Conservation (phyloP, 1,140 invertebrate genomes). For the Bicyclus anynana region DNA sequence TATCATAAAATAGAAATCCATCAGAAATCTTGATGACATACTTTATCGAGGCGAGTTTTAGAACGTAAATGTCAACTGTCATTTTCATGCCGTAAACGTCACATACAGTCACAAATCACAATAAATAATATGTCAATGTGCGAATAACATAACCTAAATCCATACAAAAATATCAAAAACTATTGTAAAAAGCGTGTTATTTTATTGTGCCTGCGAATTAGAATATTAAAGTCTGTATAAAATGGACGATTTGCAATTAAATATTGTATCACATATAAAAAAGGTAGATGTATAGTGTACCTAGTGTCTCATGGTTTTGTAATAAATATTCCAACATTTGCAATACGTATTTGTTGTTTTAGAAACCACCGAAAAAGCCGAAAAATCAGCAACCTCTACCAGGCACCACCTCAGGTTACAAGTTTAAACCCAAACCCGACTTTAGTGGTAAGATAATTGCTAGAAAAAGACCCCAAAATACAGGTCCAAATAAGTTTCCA, state of each 20-base stretch:
- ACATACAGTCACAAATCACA: too few species aligned
- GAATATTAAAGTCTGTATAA: conserved; percentile 28
- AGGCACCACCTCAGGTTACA: conserved; percentile 52
- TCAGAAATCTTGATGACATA: too few species aligned
- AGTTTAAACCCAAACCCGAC: conserved; percentile 63
- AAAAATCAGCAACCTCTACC: conserved; percentile 15
- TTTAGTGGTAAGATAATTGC: conserved; percentile 71
- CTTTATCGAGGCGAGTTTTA: background rate
- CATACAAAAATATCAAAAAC: too few species aligned
- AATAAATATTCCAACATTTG: background rate
- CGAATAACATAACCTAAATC: conserved; percentile 9
- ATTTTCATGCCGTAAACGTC: conserved; percentile 23
- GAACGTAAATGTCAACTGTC: background rate
- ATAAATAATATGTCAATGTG: conserved; percentile 30
- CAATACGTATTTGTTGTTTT: conserved; percentile 5
- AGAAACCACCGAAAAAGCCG: conserved; percentile 15
- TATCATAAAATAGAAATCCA: too few species aligned
- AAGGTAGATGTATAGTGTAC: conserved; percentile 42
- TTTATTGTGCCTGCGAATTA: too few species aligned
- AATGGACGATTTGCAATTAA: conserved; percentile 70
- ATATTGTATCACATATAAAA: conserved; percentile 55
- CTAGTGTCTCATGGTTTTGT: background rate
- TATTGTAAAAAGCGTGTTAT: background rate
- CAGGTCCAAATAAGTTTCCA: conserved; percentile 28
- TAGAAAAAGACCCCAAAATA: conserved; percentile 58